Conservation (phyloP, 2,888 invertebrate species). For the Platypus cylindrus region DNA sequence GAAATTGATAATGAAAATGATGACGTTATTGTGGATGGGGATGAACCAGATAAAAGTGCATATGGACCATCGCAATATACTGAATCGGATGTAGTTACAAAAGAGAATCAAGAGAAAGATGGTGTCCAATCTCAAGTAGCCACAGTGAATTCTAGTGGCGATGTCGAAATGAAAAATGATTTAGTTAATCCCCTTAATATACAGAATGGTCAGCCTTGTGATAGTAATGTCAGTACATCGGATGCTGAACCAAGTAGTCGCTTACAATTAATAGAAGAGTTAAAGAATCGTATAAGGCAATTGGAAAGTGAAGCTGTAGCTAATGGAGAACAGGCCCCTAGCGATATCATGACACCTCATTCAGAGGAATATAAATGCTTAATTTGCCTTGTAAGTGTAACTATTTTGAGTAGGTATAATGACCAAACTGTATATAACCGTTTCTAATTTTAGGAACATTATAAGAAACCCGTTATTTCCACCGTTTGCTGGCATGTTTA, state of each 20-base stretch:
- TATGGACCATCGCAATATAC: conserved; percentile 35
- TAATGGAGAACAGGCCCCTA: conserved; percentile 12
- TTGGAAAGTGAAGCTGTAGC: conserved; percentile 37
- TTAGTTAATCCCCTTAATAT: conserved; percentile 12
- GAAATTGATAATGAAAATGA: conserved; percentile 31
- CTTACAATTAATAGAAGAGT: conserved; percentile 42
- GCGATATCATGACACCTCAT: conserved; percentile 18
- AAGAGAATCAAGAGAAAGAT: conserved; percentile 26
- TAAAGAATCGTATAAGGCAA: conserved; percentile 43
- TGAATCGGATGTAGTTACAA: conserved; percentile 31
- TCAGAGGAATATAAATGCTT: conserved; percentile 54
- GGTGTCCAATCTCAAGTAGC: conserved; percentile 30
- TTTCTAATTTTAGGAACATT: conserved; percentile 41
- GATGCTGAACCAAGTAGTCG: conserved; percentile 36
- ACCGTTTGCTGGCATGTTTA: conserved; percentile 59
- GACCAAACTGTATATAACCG: not conserved
- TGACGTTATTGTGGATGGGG: conserved; percentile 35
- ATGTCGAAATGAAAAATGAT: conserved; percentile 33
- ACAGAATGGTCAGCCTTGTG: conserved; percentile 29
- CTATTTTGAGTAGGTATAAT: conserved; percentile 9
- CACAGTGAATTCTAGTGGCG: conserved; percentile 35
- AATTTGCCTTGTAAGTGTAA: conserved; percentile 54
- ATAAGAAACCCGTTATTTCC: conserved; percentile 51
- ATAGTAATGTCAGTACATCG: conserved; percentile 37
- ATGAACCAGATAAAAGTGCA: conserved; percentile 31